phyloP scores from a whole-genome alignment of 2,797 vertebrate genomes.

The Cuculus canorus region DNA sequence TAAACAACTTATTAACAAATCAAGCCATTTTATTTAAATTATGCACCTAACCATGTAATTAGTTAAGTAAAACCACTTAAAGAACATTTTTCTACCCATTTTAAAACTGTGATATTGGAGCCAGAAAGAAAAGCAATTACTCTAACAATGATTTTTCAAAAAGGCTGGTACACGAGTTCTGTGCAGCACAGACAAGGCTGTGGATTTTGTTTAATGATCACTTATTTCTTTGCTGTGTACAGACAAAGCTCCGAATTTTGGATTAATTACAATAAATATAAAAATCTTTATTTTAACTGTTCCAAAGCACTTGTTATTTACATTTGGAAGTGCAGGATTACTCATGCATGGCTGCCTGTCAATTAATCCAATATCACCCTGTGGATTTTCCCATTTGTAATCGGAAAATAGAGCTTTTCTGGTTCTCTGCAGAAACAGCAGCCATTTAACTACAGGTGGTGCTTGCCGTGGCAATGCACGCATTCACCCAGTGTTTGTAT shows the following conservation, averaged over 20 bases:
- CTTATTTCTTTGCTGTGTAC: neutral
- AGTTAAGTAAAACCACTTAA: constrained; percentile 54
- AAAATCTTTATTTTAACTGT: constrained; percentile 35
- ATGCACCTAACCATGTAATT: constrained; percentile 35
- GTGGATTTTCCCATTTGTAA: constrained; percentile 60
- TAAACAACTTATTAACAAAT: constrained; percentile 62
- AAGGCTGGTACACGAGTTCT: neutral
- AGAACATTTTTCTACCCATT: constrained; percentile 45
- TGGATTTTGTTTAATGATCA: constrained; percentile 14
- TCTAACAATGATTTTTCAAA: neutral
- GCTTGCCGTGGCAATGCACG: neutral
- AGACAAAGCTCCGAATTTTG: neutral
- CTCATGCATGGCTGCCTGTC: constrained; percentile 52
- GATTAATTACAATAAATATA: constrained; percentile 48
- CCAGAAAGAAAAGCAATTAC: constrained; percentile 9
- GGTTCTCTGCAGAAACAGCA: constrained; percentile 23
- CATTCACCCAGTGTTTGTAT: neutral
- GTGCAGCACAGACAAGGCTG: neutral
- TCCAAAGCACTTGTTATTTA: constrained; percentile 45
- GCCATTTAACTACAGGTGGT: constrained; percentile 48
- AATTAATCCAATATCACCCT: constrained; percentile 54
- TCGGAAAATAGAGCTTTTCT: constrained; percentile 48
- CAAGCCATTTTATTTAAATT: constrained; percentile 35
- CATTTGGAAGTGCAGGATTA: constrained; percentile 45
- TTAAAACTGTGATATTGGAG: neutral